These are phyloP conservation scores for Platysternon megacephalum DNA, from an alignment of 2,113 vertebrate species.

Conservation along the genomic window DNA sequence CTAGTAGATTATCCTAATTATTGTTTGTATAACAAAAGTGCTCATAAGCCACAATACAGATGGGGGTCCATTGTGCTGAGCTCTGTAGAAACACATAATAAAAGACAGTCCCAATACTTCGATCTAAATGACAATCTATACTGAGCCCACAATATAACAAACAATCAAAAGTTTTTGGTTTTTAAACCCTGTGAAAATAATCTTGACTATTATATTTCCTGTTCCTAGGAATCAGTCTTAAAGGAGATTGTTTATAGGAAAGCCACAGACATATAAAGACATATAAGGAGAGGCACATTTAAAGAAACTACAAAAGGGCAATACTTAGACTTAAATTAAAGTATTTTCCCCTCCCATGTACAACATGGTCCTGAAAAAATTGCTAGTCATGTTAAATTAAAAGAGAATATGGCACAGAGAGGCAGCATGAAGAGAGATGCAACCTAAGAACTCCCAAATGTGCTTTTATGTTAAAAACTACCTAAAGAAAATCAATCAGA, in stretches of 20 bases:
- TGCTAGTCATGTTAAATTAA: slow-evolving; percentile 7
- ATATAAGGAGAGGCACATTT: neutral
- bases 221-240: neutral
- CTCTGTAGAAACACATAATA: neutral
- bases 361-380: slow-evolving; percentile 1
- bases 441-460: slow-evolving; percentile 51
- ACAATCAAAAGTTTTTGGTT: neutral
- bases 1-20: slow-evolving; percentile 5
- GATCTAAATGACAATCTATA: neutral
- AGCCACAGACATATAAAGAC: neutral
- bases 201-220: neutral
- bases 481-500: slow-evolving; percentile 72
- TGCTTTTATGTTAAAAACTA: slow-evolving; percentile 38
- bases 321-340: neutral
- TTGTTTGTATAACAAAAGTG: neutral
- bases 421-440: slow-evolving; percentile 1
- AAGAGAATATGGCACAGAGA: slow-evolving; percentile 8
- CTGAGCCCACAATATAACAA: neutral
- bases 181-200: slow-evolving; percentile 4
- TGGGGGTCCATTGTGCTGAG: neutral
- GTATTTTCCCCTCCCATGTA: neutral
- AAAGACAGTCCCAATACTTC: neutral
- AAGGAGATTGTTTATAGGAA: neutral
- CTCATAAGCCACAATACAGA: neutral
- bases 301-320: neutral